Evolutionary conservation across 2,113 vertebrate species (phyloP).

Genomic region (Rostratula benghalensis): DNA sequence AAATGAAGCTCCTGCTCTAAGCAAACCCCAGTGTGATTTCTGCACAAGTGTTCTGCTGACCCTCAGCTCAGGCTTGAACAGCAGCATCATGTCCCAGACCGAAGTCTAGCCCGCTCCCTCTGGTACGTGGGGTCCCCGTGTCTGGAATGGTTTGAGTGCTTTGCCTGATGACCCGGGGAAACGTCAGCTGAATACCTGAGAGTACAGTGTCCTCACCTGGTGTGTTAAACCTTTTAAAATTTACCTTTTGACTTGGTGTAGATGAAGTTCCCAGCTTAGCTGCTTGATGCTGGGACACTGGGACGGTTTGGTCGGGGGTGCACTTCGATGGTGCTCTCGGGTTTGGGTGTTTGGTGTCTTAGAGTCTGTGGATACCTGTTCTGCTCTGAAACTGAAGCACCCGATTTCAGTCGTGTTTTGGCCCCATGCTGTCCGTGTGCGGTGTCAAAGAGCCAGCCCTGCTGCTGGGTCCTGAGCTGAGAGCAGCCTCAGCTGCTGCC

Average conservation of each 20-base stretch:
- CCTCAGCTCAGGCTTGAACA: background rate
- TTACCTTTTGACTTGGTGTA: background rate
- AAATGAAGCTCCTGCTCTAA: background rate
- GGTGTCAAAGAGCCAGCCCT: background rate
- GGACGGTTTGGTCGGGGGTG: background rate
- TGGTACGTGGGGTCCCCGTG: background rate
- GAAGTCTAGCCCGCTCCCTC: background rate
- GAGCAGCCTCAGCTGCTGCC: background rate
- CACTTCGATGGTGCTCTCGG: background rate
- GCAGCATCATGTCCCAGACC: background rate
- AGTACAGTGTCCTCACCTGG: background rate
- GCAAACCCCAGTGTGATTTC: background rate
- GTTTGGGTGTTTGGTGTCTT: background rate
- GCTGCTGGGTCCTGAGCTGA: background rate
- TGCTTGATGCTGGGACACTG: accelerated
- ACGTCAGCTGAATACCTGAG: background rate
- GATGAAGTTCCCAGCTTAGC: background rate
- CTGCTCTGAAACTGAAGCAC: background rate
- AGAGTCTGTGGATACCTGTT: background rate
- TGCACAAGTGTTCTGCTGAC: background rate
- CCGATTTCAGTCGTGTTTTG: background rate
- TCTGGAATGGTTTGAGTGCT: background rate
- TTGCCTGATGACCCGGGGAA: background rate
- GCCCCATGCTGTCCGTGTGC: background rate
- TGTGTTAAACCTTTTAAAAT: background rate